These are phyloP conservation scores for Chloroceryle inda DNA, from an alignment of 2,797 vertebrate species.

Conservation along the genomic window DNA sequence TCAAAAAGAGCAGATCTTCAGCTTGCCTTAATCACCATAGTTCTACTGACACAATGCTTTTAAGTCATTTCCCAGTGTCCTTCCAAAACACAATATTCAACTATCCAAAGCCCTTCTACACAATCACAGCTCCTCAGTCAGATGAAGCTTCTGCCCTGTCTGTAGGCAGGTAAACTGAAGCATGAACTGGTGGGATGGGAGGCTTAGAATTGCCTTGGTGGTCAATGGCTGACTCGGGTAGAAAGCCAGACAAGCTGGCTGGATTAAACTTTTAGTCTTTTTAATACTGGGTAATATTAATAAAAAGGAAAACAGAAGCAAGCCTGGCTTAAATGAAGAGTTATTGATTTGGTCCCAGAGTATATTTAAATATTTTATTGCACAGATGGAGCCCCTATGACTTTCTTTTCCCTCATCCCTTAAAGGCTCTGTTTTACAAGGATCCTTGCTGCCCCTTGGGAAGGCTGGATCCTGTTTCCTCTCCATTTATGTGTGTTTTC, in stretches of 20 bases:
- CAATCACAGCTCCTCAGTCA: neutral
- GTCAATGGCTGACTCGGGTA: neutral
- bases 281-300: neutral
- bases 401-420: slow-evolving; percentile 15
- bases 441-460: slow-evolving; percentile 26
- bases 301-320: slow-evolving; percentile 6
- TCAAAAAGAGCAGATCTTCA: neutral
- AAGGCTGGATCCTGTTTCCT: slow-evolving; percentile 35
- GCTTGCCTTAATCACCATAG: neutral
- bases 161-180: neutral
- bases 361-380: slow-evolving; percentile 49
- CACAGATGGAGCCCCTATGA: slow-evolving; percentile 22
- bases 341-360: slow-evolving; percentile 18
- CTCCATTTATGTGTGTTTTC: neutral
- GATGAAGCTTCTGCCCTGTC: neutral
- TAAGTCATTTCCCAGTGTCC: neutral
- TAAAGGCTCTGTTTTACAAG: slow-evolving; percentile 51
- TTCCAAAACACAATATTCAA: neutral
- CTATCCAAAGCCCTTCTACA: neutral
- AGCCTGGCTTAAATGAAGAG: neutral
- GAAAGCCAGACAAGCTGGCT: neutral
- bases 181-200: neutral
- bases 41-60: neutral
- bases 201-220: neutral
- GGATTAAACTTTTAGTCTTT: neutral